Base-by-base conservation (phyloP, 2,888 invertebrate species). In the Ditylenchus weischeri region DNA sequence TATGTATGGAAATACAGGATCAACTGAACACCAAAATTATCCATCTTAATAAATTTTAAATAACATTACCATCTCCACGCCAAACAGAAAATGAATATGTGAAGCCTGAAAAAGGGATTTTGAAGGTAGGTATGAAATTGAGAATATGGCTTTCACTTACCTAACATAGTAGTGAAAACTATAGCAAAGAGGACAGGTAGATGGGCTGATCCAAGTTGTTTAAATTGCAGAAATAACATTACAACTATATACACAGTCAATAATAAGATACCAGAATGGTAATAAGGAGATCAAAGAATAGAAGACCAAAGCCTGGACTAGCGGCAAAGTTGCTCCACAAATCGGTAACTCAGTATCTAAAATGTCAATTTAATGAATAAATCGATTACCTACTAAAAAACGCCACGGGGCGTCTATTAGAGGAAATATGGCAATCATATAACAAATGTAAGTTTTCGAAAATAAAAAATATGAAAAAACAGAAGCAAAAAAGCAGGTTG, bases 1-100 rank as follows among this genome's bases (percentile, higher is more conserved):
- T 38, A 83, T 75, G 68, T 83, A 83, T 0, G 83, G 83, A 19
- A 83, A 77, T 18, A 81, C 63, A 1, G 83, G 79, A 57, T 82
- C 82, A 18, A 83, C 80, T 54, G 13, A 15, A 54, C 11, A 54
- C 10, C 11, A 10, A 15, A 13, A 54, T 21, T 18, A 54, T 54
- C 2, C 7, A 15, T 2, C 13, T 11, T 4, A 54, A 23, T 6
- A 54, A 11, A 15, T 21, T 2, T 2, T 1, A 54, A 54, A 7
- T 43, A 43, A 43, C 4, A 54, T n/a, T 54, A 54, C 54, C 54
- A 69, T 82, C 80, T 1, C 71, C 67, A 10, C 72, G 70, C 29
- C 62, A 65, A 18, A 83, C 79, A 8, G 82, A 78, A 51, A 78
- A 70, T 8, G 68, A 60, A 68, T 83, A 82, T 47, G 65, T 68